A percentile compares a stretch with the other conserved stretches of the same genome.
Evolutionary conservation across 2,113 vertebrate genomes (phyloP).

Genomic region (Centropus bengalensis): DNA sequence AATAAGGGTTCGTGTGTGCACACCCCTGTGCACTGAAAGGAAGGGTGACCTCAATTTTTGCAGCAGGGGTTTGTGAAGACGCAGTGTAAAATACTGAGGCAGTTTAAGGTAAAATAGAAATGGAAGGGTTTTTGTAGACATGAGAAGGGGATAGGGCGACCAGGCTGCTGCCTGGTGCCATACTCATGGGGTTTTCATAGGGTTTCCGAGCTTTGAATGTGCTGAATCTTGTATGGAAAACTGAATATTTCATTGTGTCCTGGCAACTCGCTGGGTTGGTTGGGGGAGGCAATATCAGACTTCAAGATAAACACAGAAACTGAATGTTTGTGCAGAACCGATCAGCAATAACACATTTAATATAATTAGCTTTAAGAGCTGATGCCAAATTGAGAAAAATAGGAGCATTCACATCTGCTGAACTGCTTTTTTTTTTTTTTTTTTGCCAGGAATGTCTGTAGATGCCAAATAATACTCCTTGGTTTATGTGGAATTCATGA

Average conservation of each 20-base stretch:
- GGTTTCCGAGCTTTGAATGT: background rate
- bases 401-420: conserved; percentile 25
- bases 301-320: conserved; percentile 6
- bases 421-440: conserved; percentile 16
- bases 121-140: background rate
- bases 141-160: background rate
- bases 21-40: background rate
- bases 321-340: conserved; percentile 12
- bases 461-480: conserved; percentile 23
- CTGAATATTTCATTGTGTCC: background rate
- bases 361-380: conserved; percentile 15
- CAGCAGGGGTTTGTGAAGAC: background rate
- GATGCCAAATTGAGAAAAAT: conserved; percentile 46
- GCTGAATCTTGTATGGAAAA: background rate
- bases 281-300: background rate
- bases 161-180: background rate
- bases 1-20: background rate
- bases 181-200: background rate
- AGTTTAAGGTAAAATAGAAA: background rate
- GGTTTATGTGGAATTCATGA: conserved; percentile 1
- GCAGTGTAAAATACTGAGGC: background rate
- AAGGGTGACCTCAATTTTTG: conserved; percentile 55
- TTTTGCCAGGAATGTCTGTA: conserved; percentile 2
- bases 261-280: background rate
- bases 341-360: conserved; percentile 13